A percentile compares a stretch with the other conserved stretches of the same genome.
Evolutionary conservation across 2,113 vertebrate genomes (phyloP).

Genomic region (Platichthys flesus): DNA sequence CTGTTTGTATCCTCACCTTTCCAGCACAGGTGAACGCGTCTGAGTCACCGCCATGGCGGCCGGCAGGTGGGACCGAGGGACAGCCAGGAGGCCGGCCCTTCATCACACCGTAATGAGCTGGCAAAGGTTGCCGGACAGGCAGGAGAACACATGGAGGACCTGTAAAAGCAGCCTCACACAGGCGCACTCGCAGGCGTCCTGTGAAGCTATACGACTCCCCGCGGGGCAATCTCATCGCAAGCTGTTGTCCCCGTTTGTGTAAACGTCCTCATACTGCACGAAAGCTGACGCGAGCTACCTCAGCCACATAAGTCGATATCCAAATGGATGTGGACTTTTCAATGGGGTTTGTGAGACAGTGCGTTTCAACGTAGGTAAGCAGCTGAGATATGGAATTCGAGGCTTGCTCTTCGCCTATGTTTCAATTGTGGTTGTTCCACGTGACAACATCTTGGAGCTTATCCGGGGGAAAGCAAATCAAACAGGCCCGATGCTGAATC

Average conservation of each 20-base stretch:
- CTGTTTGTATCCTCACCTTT: constrained; percentile 24
- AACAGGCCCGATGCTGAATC: neutral
- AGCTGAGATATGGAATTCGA: neutral
- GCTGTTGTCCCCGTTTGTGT: constrained; percentile 67
- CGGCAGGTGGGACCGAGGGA: constrained; percentile 55
- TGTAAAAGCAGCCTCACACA: constrained; percentile 69
- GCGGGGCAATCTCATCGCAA: constrained; percentile 65
- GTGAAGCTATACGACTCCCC: constrained; percentile 68
- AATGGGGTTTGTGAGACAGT: neutral
- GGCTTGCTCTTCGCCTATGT: no score
- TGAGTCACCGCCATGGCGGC: constrained; percentile 53
- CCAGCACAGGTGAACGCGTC: constrained; percentile 46
- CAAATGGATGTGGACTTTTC: neutral
- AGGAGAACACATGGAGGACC: constrained; percentile 74
- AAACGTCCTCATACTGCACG: constrained; percentile 50
- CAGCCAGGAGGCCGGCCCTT: constrained; percentile 62
- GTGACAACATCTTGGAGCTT: constrained; percentile 4
- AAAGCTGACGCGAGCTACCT: constrained; percentile 16
- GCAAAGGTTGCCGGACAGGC: constrained; percentile 69
- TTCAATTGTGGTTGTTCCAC: neutral
- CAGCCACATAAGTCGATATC: neutral
- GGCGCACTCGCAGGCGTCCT: constrained; percentile 56
- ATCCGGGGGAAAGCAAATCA: neutral
- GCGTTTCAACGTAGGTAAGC: neutral
- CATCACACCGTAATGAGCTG: constrained; percentile 76